Evolutionary conservation across 2,113 vertebrate genomes (phyloP), one percentile per base, ranked within the genome.

Genomic region (Engraulis encrasicolus): DNA sequence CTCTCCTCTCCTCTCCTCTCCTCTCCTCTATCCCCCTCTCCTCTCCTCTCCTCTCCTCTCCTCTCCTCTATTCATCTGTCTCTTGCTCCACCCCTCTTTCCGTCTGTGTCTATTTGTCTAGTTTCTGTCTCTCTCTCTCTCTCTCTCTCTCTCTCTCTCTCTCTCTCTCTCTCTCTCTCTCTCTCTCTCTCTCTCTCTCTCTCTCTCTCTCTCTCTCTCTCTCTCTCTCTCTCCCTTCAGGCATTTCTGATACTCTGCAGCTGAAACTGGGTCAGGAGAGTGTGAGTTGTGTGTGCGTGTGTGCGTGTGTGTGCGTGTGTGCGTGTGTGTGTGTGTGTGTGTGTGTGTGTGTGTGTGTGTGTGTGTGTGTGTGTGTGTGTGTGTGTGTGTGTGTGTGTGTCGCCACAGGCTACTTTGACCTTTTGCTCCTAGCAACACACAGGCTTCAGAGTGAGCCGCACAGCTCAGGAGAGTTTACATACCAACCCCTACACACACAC

Each of bases 401-500:
- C 2, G 23, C 66, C 31, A 71, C 7, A 27, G 66, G 66, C 27
- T 34, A 31, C 66, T 71, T 31, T 71, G 66, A 71, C 27, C 66
- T 71, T 71, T 34, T 34, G 66, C 66, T 34, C 66, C 27, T 34
- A 71, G 66, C 66, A 71, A 71, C 66, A 71, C 12, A 12, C 15
- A 71, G n/a, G n/a, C n/a, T n/a, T n/a, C 23, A 66, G n/a, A 66
- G 23, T 9, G 23, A 66, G 58, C n/a, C 58, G 31, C 66, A 34
- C 23, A 71, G 66, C 66, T 15, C 11, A 31, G 66, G 58, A 71
- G 66, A 34, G 66, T 71, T 71, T 71, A 71, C 66, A 71, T 71
- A 71, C 66, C 66, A 71, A 23, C 2, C 52, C 52, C 17, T 54
- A 17, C 19, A 54, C 52, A 5, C 50, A n/a, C n/a, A n/a, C n/a